phyloP scores from a whole-genome alignment of 2,888 invertebrate genomes.

The Agriotes lineatus region DNA sequence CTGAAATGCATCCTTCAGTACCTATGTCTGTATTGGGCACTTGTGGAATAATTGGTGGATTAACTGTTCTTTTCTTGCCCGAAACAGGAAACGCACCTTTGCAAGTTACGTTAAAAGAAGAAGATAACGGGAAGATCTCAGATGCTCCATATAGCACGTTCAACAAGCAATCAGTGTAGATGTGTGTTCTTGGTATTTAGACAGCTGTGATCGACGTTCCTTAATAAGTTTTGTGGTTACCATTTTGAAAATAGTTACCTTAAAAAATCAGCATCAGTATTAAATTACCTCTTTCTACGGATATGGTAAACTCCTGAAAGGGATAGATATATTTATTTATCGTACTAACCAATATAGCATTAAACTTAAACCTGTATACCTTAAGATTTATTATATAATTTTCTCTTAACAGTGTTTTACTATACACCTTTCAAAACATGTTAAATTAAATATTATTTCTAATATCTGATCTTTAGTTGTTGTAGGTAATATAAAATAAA shows the following conservation, averaged over 20 bases:
- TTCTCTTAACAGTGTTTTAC: no score
- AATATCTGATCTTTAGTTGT: no score
- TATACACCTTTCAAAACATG: no score
- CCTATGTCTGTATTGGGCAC: slow-evolving; percentile 80
- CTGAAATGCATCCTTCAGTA: slow-evolving; percentile 74
- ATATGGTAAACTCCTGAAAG: not conserved
- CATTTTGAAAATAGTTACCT: not conserved
- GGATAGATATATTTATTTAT: not conserved
- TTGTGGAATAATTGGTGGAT: slow-evolving; percentile 78
- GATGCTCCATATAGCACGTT: slow-evolving; percentile 5
- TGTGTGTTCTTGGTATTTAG: not conserved
- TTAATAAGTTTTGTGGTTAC: slow-evolving; percentile 4
- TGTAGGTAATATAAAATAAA: no score
- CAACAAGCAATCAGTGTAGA: not conserved
- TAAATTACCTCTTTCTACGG: not conserved
- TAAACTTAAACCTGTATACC: not conserved
- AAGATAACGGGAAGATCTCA: slow-evolving; percentile 30
- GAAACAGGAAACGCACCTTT: slow-evolving; percentile 76
- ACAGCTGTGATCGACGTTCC: slow-evolving; percentile 12
- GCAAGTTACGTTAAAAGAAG: slow-evolving; percentile 58
- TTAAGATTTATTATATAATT: no score
- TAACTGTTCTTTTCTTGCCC: slow-evolving; percentile 79
- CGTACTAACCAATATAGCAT: not conserved
- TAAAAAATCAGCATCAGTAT: not conserved
- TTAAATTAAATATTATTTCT: no score